phyloP scores from a whole-genome alignment of 2,113 vertebrate species.

The Rhinichthys klamathensis region DNA sequence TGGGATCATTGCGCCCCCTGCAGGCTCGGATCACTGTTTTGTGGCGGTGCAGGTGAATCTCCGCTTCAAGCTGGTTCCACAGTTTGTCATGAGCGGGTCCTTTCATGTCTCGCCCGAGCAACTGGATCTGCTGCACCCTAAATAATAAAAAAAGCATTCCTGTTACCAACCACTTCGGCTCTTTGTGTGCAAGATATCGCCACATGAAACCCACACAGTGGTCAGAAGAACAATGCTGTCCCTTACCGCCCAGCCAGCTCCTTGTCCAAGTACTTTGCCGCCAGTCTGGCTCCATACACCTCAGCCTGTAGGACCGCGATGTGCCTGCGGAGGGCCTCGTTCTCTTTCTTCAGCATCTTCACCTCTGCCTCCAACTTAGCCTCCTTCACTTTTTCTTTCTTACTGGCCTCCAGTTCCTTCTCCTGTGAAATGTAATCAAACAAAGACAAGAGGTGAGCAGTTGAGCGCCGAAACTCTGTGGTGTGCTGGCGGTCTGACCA shows the following conservation, averaged over 20 bases:
- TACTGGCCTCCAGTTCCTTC: conserved; percentile 90
- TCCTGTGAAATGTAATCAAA: conserved; percentile 73
- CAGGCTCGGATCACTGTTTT: conserved; percentile 98
- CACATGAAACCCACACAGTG: neutral
- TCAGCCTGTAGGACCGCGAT: conserved; percentile 97
- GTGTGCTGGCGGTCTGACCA: neutral
- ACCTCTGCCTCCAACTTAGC: conserved; percentile 91
- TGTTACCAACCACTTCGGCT: neutral
- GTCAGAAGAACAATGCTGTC: neutral
- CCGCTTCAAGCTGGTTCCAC: conserved; percentile 98
- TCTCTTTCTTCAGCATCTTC: conserved; percentile 90
- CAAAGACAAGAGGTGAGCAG: neutral
- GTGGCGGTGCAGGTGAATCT: conserved; percentile 98
- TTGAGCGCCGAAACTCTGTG: neutral
- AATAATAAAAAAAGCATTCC: neutral
- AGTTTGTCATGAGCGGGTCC: conserved; percentile 97
- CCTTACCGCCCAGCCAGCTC: conserved; percentile 93
- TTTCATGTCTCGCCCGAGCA: conserved; percentile 97
- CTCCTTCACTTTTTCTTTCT: conserved; percentile 92
- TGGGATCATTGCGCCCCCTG: conserved; percentile 91
- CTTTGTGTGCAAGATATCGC: neutral
- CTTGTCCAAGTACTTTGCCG: conserved; percentile 98
- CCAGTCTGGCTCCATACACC: conserved; percentile 95
- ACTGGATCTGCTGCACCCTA: conserved; percentile 97
- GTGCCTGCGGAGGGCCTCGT: conserved; percentile 94